phyloP scores from a whole-genome alignment of 2,113 vertebrate species.

The Eulacestoma nigropectus region DNA sequence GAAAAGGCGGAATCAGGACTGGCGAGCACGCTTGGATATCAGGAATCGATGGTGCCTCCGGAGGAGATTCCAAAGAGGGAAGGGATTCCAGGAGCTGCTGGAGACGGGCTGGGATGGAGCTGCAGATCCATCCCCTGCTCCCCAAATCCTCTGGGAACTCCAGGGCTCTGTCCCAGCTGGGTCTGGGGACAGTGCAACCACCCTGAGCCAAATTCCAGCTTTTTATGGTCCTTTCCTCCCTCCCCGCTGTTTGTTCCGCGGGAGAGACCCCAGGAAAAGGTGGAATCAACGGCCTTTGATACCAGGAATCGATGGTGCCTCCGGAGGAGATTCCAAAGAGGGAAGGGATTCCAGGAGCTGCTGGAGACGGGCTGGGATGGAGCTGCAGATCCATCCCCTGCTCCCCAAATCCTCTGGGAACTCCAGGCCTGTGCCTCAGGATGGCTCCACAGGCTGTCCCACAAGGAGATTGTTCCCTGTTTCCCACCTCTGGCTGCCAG shows the following conservation, averaged over 20 bases:
- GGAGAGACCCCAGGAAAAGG: background rate
- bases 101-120: background rate
- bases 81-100: background rate
- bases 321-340: background rate
- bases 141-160: background rate
- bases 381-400: background rate
- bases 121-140: background rate
- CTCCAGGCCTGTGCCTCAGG: background rate
- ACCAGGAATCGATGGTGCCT: background rate
- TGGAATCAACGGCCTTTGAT: background rate
- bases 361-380: background rate
- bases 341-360: background rate
- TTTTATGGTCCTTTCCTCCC: background rate
- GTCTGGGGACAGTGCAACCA: background rate
- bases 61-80: background rate
- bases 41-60: background rate
- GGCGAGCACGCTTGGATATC: background rate
- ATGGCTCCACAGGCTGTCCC: background rate
- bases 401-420: background rate
- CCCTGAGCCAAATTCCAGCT: background rate
- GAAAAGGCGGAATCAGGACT: background rate
- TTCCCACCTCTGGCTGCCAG: background rate
- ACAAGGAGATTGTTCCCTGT: background rate
- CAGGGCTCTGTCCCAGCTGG: background rate
- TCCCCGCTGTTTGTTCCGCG: background rate